A percentile compares a stretch with the other conserved stretches of the same genome.
Evolutionary conservation across 1,140 invertebrate species (phyloP).

Genomic region (Drosophila persimilis): DNA sequence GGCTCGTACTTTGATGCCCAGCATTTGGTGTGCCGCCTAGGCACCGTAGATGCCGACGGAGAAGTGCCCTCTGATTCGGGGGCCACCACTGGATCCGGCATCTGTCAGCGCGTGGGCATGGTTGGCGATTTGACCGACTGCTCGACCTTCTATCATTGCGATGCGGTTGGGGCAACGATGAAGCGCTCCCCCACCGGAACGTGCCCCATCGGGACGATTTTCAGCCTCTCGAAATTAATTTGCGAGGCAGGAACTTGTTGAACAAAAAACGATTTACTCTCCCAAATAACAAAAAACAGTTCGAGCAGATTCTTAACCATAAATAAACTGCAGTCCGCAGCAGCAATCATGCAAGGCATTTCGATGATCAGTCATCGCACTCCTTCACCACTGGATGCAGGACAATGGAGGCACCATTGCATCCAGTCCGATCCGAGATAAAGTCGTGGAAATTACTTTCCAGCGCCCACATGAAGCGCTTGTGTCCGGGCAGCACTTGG

Average conservation of each 20-base stretch:
- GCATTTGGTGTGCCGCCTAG: background rate
- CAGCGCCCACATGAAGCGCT: conserved; percentile 85
- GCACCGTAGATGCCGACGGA: too few relatives aligned
- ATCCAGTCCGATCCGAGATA: conserved; percentile 85
- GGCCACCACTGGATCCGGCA: too few relatives aligned
- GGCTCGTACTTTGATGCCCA: conserved; percentile 6
- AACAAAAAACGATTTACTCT: conserved; percentile 27
- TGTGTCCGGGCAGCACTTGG: conserved; percentile 85
- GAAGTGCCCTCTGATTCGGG: too few relatives aligned
- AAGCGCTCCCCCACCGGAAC: too few relatives aligned
- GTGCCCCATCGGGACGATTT: too few relatives aligned
- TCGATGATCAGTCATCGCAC: conserved; percentile 63
- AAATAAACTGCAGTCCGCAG: conserved; percentile 24
- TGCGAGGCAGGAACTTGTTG: background rate
- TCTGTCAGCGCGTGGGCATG: too few relatives aligned
- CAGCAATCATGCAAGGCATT: background rate
- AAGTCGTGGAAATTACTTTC: conserved; percentile 88
- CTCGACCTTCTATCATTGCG: too few relatives aligned
- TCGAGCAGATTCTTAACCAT: conserved; percentile 20
- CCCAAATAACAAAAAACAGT: conserved; percentile 38
- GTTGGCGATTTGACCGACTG: too few relatives aligned
- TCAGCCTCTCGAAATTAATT: too few relatives aligned
- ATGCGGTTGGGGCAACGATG: too few relatives aligned
- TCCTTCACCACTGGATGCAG: conserved; percentile 84
- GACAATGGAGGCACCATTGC: conserved; percentile 84